Evolutionary conservation across 92 coral and sea anemone species (phyloP), one percentile per base, ranked within the genome.

Genomic region (Phenganax stokvisi): DNA sequence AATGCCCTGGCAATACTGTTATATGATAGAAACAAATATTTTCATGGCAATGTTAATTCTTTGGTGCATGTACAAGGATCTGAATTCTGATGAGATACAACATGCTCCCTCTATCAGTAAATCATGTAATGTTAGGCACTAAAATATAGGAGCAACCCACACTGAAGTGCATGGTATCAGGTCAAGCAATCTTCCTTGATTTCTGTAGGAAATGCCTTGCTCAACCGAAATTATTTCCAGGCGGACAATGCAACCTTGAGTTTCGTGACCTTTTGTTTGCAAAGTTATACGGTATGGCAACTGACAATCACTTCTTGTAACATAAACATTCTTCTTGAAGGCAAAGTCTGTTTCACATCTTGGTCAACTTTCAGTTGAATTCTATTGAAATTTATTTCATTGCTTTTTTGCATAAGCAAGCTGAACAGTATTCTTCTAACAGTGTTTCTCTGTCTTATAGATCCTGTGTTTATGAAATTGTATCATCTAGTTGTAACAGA

Each of bases 171-270:
- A 20, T 20, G 25, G 25, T 20, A 20, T 20, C 25, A 20, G 25
- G 25, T 37, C 47, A 2, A 37, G 47, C 47, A 37, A 37, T 37
- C 13, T 57, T 9, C 5, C 58, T 76, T 81, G 13, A 79, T 53
- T 51, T 9, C 78, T 88, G 9, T 86, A 96, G 99, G 57, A 96
- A 90, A 12, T 89, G 96, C 78, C 84, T 96, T 15, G 65, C 92
- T 74, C 88, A 90, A 57, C 91, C 97, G 51, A 92, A 92, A 53
- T 83, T 92, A 91, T 96, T 96, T 80, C 88, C 90, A 59, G 88
- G 83, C 70, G 89, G 84, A 75, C 89, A 89, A 72, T 81, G 90
- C 31, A 97, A 90, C 70, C 89, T 82, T 57, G 97, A 96, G 69
- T 79, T 96, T 3, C 90, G 89, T 82, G 69, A 88, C 25, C 86